These are phyloP conservation scores for Caenorhabditis inopinata DNA, from an alignment of 1,140 invertebrate species.

Conservation along the genomic window DNA sequence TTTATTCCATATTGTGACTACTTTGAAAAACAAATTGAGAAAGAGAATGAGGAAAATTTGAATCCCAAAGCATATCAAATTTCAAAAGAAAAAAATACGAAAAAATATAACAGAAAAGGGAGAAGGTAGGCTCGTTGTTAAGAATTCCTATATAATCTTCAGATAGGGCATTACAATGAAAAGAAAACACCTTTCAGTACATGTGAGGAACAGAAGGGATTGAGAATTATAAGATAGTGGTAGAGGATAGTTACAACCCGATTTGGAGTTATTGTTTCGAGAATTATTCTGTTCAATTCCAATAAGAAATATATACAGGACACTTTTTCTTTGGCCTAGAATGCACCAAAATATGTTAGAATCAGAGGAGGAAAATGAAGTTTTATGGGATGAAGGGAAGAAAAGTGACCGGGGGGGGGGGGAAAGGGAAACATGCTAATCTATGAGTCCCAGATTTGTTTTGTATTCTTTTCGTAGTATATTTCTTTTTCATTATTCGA, in stretches of 20 bases:
- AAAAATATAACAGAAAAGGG: too few relatives aligned
- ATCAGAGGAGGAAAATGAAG: neutral
- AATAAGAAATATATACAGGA: neutral
- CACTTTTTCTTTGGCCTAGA: neutral
- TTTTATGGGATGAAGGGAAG: neutral
- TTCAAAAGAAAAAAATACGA: too few relatives aligned
- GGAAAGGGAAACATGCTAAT: neutral
- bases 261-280: neutral
- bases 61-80: too few relatives aligned
- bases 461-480: too few relatives aligned
- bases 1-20: too few relatives aligned
- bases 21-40: too few relatives aligned
- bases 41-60: too few relatives aligned
- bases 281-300: neutral
- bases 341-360: neutral
- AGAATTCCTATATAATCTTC: too few relatives aligned
- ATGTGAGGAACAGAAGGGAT: neutral
- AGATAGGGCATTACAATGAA: neutral
- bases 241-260: conserved; percentile 9
- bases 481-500: too few relatives aligned
- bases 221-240: neutral
- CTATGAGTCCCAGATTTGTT: neutral
- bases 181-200: neutral
- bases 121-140: too few relatives aligned
- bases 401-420: neutral